These are phyloP conservation scores for Phrynocephalus forsythii DNA, from an alignment of 2,797 vertebrate genomes.

Conservation along the genomic window DNA sequence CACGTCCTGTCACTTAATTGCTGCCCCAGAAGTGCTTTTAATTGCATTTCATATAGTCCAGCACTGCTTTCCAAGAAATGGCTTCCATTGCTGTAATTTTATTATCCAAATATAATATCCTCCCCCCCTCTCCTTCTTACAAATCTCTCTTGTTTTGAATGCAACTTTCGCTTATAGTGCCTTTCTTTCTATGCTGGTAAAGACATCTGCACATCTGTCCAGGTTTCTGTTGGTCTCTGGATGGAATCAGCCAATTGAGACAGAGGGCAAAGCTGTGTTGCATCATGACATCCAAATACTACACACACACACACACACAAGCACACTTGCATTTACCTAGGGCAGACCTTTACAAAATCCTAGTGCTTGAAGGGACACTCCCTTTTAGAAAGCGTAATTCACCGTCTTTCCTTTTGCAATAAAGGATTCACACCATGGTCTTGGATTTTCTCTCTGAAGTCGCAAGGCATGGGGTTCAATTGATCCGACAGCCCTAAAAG, in stretches of 20 bases:
- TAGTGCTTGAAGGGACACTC: background rate
- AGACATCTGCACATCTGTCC: background rate
- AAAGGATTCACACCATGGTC: too few relatives aligned
- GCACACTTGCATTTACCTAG: background rate
- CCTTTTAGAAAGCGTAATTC: too few relatives aligned
- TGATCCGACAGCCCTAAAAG: background rate
- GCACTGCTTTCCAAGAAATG: conserved; percentile 52
- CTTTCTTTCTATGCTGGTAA: conserved; percentile 45
- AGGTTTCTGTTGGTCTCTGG: conserved; percentile 16
- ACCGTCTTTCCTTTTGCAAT: too few relatives aligned
- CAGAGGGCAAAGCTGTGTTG: rapidly evolving
- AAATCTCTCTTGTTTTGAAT: conserved; percentile 44
- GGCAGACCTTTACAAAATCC: too few relatives aligned
- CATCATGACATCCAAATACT: background rate
- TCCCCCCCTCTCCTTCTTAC: conserved; percentile 43
- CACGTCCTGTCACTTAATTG: conserved; percentile 49
- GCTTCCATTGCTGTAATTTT: conserved; percentile 48
- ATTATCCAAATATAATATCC: conserved; percentile 57
- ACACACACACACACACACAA: too few relatives aligned
- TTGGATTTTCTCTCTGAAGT: too few relatives aligned
- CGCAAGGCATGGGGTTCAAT: too few relatives aligned
- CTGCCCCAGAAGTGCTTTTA: conserved; percentile 35
- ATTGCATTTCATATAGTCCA: conserved; percentile 21
- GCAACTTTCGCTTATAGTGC: conserved; percentile 36
- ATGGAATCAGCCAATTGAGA: background rate